Evolutionary conservation across 2,888 invertebrate genomes (phyloP).

Genomic region (Dasysyrphus albostriatus): DNA sequence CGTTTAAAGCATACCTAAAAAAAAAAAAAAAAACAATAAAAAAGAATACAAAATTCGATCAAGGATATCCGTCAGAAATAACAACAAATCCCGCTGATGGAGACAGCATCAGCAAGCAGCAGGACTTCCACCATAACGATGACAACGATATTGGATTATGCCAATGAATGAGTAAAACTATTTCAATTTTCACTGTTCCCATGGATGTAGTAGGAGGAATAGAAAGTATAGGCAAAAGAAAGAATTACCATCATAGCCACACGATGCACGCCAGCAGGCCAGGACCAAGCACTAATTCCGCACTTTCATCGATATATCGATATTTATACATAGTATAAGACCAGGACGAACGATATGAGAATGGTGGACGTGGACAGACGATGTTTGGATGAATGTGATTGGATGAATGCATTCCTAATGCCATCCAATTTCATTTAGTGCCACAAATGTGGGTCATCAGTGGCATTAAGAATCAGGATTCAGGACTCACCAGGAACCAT

Average conservation of each 20-base stretch:
- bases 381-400: conserved; percentile 35
- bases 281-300: conserved; percentile 34
- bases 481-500: conserved; percentile 42
- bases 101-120: not conserved
- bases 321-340: not conserved
- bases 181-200: conserved; percentile 65
- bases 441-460: conserved; percentile 75
- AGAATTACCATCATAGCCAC: conserved; percentile 12
- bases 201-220: not conserved
- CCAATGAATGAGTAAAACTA: conserved; percentile 75
- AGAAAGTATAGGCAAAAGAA: not conserved
- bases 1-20: conserved; percentile 26
- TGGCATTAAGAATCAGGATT: conserved; percentile 64
- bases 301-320: conserved; percentile 6
- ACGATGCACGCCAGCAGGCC: conserved; percentile 13
- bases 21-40: conserved; percentile 34
- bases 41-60: conserved; percentile 32
- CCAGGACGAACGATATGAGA: not conserved
- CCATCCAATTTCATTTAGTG: conserved; percentile 72
- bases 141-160: conserved; percentile 73
- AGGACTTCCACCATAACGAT: conserved; percentile 25
- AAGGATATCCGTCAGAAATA: conserved; percentile 26
- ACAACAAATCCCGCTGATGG: conserved; percentile 12
- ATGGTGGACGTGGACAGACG: not conserved
- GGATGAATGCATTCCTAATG: conserved; percentile 58